Evolutionary conservation across 2,888 invertebrate species (phyloP), one percentile per base, ranked within the genome.

Genomic region (Drosophila lutescens): DNA sequence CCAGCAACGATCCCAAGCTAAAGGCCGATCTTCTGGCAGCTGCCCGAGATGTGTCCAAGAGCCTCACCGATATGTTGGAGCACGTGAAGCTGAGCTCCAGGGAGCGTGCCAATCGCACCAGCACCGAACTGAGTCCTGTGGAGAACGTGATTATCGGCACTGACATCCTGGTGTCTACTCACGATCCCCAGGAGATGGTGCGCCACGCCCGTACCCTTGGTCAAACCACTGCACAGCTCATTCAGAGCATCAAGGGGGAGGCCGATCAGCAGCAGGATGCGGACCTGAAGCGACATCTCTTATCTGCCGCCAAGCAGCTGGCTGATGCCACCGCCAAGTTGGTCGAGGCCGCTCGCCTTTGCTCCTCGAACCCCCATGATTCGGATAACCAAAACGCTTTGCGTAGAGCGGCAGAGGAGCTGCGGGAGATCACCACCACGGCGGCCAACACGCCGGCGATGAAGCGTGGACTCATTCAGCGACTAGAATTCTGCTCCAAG

Each of bases 301-400:
- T 99, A 49, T 98, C 98, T 0, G 99, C 99, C 0, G 99, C 99
- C 15, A 98, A 98, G 91, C 94, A 97, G 62, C 91, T 97, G 47
- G 99, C 99, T 0, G 99, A 99, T 92, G 99, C 99, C 1, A 99
- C 99, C 0, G 97, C 98, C 0, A 94, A 96, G 79, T 96, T 99
- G 96, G 99, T 99, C 26, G 99, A 99, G 92, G 98, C 98, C 0
- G 98, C 98, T 0, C 94, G 99, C 65, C 96, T 97, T 57, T 98
- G 98, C 91, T 98, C 98, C 0, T 96, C 96, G 26, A 94, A 95
- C 87, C 96, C 96, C 0, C 95, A 97, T 92, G 97, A 98, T 84
- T 94, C 95, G 1, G 94, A 94, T 67, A 96, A 96, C 89, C 98
- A 98, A 90, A 96, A 96, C 75, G 95, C 96, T 4, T 93, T 99